These are phyloP conservation scores for Acrobasis repandana DNA, from an alignment of 2,888 invertebrate genomes.

Conservation along the genomic window DNA sequence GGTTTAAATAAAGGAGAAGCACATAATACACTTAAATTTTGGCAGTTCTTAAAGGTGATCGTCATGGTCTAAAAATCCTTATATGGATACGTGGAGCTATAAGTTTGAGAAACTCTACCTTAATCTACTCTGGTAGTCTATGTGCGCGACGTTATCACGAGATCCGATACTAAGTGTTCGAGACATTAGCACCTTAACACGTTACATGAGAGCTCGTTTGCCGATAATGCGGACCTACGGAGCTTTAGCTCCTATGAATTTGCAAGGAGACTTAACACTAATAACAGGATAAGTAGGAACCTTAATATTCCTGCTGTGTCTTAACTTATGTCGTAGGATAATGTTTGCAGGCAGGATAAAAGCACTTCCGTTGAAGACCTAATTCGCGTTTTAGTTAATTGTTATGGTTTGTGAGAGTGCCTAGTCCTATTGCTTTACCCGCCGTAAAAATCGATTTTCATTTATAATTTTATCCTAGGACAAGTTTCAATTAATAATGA, in stretches of 20 bases:
- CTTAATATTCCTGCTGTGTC: conserved; percentile 16
- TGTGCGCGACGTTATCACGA: conserved; percentile 41
- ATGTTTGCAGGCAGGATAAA: conserved; percentile 1
- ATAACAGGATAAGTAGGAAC: conserved; percentile 1
- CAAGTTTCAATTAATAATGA: too few species aligned
- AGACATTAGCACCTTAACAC: conserved; percentile 59
- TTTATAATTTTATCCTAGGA: too few species aligned
- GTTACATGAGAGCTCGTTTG: conserved; percentile 59
- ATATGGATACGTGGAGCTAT: too few species aligned
- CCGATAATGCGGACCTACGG: conserved; percentile 41
- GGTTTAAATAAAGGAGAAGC: too few species aligned
- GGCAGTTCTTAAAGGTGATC: too few species aligned
- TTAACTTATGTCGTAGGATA: conserved; percentile 2
- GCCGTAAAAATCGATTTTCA: too few species aligned
- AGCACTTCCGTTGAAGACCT: neutral
- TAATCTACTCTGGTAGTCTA: conserved; percentile 2
- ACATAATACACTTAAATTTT: too few species aligned
- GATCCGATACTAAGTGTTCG: conserved; percentile 54
- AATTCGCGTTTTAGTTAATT: neutral
- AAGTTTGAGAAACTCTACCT: too few species aligned
- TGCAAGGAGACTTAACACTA: conserved; percentile 13
- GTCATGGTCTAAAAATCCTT: too few species aligned
- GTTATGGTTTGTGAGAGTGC: too few species aligned
- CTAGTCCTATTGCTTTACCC: too few species aligned
- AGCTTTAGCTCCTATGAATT: conserved; percentile 15